A percentile compares a stretch with the other conserved stretches of the same genome.
These are phyloP conservation scores for Enteromius argenteus DNA, from an alignment of 2,797 vertebrate genomes.

Conservation along the genomic window DNA sequence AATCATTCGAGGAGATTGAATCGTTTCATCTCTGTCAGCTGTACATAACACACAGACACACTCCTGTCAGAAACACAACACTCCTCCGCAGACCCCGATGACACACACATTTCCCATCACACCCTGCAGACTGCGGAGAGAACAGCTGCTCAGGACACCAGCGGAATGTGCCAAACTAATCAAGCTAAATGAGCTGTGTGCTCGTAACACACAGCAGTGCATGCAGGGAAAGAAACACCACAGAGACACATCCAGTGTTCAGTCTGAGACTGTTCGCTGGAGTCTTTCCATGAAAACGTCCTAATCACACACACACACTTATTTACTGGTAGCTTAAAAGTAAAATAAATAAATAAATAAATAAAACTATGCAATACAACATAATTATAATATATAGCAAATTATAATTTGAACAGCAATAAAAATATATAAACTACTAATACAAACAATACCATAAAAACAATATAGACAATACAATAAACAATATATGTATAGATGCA, in stretches of 20 bases:
- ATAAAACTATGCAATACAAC: too few relatives aligned
- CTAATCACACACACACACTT: too few relatives aligned
- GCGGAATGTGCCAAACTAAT: neutral
- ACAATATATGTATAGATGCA: too few relatives aligned
- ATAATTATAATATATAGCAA: too few relatives aligned
- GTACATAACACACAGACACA: neutral
- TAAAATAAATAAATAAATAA: too few relatives aligned
- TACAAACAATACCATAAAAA: too few relatives aligned
- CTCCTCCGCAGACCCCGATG: neutral
- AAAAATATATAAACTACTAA: too few relatives aligned
- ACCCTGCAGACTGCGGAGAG: slow-evolving; percentile 4
- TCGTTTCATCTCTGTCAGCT: neutral
- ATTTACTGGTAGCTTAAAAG: too few relatives aligned
- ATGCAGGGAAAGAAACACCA: slow-evolving; percentile 2
- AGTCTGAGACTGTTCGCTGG: neutral
- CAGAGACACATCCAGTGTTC: neutral
- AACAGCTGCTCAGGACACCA: slow-evolving; percentile 14
- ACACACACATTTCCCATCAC: slow-evolving; percentile 16
- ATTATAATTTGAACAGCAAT: too few relatives aligned
- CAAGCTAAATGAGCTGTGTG: slow-evolving; percentile 18
- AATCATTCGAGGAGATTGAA: neutral
- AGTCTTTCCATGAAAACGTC: neutral
- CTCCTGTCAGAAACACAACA: neutral
- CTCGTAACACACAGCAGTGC: slow-evolving; percentile 9
- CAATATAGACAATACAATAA: too few relatives aligned